Conservation (phyloP, 2,888 invertebrate species). For the Brenthis ino region DNA sequence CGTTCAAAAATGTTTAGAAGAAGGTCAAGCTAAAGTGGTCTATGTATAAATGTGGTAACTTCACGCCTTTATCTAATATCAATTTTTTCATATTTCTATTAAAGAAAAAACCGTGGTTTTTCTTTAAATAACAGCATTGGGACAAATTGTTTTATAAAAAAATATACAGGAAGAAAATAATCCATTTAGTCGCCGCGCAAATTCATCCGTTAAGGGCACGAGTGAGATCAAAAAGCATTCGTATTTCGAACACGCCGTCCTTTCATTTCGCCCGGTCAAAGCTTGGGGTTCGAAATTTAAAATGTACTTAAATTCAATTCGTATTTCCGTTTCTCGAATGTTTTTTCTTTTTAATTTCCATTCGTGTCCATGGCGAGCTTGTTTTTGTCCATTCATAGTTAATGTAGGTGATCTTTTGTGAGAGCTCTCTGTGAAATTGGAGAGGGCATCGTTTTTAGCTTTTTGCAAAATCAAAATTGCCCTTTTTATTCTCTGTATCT, state of each 20-base stretch:
- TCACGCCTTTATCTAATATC: constrained; percentile 5
- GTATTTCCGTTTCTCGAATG: constrained; percentile 70
- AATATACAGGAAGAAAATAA: constrained; percentile 77
- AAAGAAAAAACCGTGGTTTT: neutral
- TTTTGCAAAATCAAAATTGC: constrained; percentile 74
- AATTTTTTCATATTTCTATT: constrained; percentile 9
- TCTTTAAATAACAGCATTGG: neutral
- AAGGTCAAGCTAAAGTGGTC: neutral
- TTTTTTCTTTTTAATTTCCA: constrained; percentile 76
- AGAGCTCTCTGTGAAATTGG: constrained; percentile 77
- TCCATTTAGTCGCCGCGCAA: constrained; percentile 79
- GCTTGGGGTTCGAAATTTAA: constrained; percentile 71
- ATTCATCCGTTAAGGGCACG: constrained; percentile 73
- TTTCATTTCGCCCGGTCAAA: constrained; percentile 78
- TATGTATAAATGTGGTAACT: neutral
- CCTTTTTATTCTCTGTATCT: constrained; percentile 55
- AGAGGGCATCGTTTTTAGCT: constrained; percentile 71
- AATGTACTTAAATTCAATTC: constrained; percentile 81
- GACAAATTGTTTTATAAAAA: constrained; percentile 60
- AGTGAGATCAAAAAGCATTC: constrained; percentile 76
- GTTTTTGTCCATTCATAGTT: constrained; percentile 79
- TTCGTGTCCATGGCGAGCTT: constrained; percentile 68
- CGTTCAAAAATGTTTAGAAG: neutral
- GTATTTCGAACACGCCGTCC: constrained; percentile 67
- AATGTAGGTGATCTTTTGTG: constrained; percentile 80